Evolutionary conservation across 2,113 vertebrate species (phyloP), one percentile per base, ranked within the genome.

Genomic region (Hoplias malabaricus): DNA sequence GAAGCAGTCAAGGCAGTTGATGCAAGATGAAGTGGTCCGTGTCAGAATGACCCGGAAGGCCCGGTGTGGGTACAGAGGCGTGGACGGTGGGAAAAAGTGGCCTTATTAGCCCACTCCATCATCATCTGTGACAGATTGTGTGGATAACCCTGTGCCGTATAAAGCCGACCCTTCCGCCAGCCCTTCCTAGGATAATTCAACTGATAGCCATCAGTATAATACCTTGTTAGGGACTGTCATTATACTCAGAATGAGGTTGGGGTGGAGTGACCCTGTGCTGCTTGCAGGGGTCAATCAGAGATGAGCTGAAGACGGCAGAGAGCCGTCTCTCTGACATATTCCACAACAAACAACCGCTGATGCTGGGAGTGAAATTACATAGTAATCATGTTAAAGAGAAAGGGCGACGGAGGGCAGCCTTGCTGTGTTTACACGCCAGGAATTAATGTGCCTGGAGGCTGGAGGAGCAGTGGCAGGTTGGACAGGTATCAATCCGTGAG

Each of bases 251-350:
- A 27, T 36, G 89, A 77, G 14, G 43, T 82, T 85, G 77, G 14
- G 43, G 83, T 85, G 78, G 46, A n/a, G 38, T n/a, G 46, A 92
- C 82, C 87, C 75, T 80, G 80, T 34, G 27, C 84, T 89, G 50
- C 85, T 67, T 84, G 87, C 88, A 84, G 85, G 90, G 92, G 92
- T 93, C 91, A 92, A 91, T 94, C 90, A 88, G 86, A 93, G 86
- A 88, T 84, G 82, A 81, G 78, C 83, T 19, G 14, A 86, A 83
- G 90, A 89, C 87, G 56, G 50, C 12, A 88, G 87, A 62, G 48
- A 11, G 78, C n/a, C 84, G 79, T 65, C 80, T 66, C 73, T 10
- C 8, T 76, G 86, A 88, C 62, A 83, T 88, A 90, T 82, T 78
- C 81, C 53, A 23, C 13, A 25, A n/a, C 61, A 0, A 23, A 31